phyloP scores from a whole-genome alignment of 92 coral and sea anemone species.

The Epizoanthus rinbou region DNA sequence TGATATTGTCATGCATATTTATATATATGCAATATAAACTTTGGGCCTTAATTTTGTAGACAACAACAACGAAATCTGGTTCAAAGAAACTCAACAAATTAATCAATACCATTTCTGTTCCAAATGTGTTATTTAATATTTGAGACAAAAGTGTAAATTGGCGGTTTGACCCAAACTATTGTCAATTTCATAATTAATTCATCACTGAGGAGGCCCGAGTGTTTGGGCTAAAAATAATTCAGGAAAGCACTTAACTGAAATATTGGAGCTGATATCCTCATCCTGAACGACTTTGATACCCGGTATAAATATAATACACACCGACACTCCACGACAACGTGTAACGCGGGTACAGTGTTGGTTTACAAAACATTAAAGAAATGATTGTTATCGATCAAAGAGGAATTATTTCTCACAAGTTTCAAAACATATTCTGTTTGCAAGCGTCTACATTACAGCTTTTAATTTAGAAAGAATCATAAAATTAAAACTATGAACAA shows the following conservation, averaged over 20 bases:
- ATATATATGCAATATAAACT: no score
- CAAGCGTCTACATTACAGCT: not conserved
- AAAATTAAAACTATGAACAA: no score
- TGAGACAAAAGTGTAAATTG: not conserved
- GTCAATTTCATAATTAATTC: constrained; percentile 30
- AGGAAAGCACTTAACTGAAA: not conserved
- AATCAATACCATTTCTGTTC: not conserved
- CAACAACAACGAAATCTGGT: no score
- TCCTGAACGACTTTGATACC: not conserved
- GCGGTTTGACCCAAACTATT: constrained; percentile 3
- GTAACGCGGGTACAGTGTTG: not conserved
- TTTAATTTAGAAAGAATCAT: no score
- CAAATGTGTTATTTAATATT: not conserved
- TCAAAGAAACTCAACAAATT: not conserved
- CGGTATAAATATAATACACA: no score
- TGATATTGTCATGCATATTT: no score
- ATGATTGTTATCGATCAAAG: not conserved
- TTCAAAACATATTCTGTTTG: not conserved
- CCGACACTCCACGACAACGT: no score
- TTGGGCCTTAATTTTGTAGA: no score
- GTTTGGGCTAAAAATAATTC: not conserved
- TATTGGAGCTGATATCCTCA: not conserved
- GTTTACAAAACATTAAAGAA: not conserved
- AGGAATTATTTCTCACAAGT: not conserved
- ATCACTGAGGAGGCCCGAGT: constrained; percentile 9